Percentiles rank a stretch among this genome's conserved stretches.
Conservation (phyloP, 2,113 vertebrate species). For the Xenopus tropicalis region UCB_Xtro_10.0 CM004444.2:6288501-6289000, state of each 20-base stretch:
- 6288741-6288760: background rate
- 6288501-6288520: background rate
- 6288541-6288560: background rate
- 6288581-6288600: background rate
- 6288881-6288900: slow-evolving; percentile 25
- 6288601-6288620: background rate
- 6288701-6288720: slow-evolving; percentile 1
- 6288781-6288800: background rate
- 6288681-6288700: background rate
- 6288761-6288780: slow-evolving; percentile 14
- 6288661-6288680: background rate
- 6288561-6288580: background rate
- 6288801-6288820: background rate
- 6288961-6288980: no score
- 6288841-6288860: slow-evolving; percentile 12
- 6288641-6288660: slow-evolving; percentile 9
- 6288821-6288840: slow-evolving; percentile 17
- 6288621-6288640: slow-evolving; percentile 12
- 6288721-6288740: background rate
- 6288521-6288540: background rate
- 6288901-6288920: background rate
- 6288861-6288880: slow-evolving; percentile 41
- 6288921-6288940: background rate
- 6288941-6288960: background rate
- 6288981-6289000: no score